phyloP scores from a whole-genome alignment of 2,797 vertebrate genomes.

The Pangasius mekongensis region DNA sequence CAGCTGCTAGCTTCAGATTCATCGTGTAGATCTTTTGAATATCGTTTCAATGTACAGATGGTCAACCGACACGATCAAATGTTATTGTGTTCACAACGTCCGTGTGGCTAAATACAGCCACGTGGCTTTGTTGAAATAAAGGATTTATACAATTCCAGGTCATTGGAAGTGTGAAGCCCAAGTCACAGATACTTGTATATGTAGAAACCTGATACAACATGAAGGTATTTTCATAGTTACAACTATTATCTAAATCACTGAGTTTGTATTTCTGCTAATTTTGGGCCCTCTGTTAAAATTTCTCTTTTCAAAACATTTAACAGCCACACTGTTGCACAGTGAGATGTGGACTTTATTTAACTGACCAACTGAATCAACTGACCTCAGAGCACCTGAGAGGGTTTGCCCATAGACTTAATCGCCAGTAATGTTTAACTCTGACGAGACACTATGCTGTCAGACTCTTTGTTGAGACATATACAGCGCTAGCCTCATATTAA shows the following conservation, averaged over 20 bases:
- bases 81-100: background rate
- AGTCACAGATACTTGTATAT: background rate
- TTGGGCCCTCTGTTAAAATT: background rate
- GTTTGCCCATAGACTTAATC: background rate
- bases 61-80: background rate
- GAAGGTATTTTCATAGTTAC: background rate
- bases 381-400: background rate
- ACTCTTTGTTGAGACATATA: background rate
- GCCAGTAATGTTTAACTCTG: background rate
- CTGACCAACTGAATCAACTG: background rate
- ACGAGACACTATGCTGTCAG: background rate
- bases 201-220: background rate
- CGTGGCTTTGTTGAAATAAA: background rate
- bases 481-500: background rate
- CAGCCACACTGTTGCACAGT: background rate
- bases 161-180: background rate
- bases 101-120: background rate
- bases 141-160: background rate
- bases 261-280: background rate
- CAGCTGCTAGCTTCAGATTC: constrained; percentile 15
- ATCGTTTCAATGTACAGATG: constrained; percentile 13
- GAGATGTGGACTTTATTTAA: background rate
- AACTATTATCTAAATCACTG: background rate
- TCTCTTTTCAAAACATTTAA: background rate
- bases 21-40: constrained; percentile 1